phyloP scores from a whole-genome alignment of 2,113 vertebrate species.

The Catharus bicknelli region DNA sequence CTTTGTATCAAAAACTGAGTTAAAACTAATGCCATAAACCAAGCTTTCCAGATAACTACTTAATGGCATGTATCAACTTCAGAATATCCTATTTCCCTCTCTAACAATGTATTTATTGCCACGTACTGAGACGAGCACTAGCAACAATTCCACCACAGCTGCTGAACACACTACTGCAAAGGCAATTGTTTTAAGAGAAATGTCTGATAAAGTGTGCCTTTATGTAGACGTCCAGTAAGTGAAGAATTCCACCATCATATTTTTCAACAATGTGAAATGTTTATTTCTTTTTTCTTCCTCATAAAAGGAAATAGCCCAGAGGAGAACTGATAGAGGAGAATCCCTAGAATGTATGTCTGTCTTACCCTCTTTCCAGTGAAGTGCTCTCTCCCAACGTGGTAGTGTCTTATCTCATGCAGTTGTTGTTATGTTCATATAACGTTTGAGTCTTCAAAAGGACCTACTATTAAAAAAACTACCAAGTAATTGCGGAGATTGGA shows the following conservation, averaged over 20 bases:
- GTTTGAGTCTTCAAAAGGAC: not conserved
- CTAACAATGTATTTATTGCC: not conserved
- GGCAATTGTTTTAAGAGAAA: not conserved
- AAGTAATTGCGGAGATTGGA: not conserved
- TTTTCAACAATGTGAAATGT: not conserved
- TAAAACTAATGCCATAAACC: not conserved
- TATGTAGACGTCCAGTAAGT: not conserved
- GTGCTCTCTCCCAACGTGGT: not conserved
- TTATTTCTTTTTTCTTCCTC: not conserved
- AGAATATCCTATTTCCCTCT: not conserved
- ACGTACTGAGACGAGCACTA: not conserved
- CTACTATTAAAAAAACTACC: not conserved
- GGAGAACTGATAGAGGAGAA: not conserved
- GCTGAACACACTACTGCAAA: not conserved
- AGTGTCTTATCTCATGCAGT: not conserved
- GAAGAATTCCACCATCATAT: not conserved
- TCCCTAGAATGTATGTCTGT: accelerated
- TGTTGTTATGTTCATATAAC: not conserved
- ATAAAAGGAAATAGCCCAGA: not conserved
- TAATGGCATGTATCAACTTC: not conserved
- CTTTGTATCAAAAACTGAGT: not conserved
- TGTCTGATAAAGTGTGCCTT: not conserved
- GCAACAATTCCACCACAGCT: not conserved
- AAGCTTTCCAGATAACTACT: not conserved
- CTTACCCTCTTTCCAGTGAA: not conserved